These are phyloP conservation scores for Spisula solida DNA, from an alignment of 2,888 invertebrate genomes.

Conservation along the genomic window DNA sequence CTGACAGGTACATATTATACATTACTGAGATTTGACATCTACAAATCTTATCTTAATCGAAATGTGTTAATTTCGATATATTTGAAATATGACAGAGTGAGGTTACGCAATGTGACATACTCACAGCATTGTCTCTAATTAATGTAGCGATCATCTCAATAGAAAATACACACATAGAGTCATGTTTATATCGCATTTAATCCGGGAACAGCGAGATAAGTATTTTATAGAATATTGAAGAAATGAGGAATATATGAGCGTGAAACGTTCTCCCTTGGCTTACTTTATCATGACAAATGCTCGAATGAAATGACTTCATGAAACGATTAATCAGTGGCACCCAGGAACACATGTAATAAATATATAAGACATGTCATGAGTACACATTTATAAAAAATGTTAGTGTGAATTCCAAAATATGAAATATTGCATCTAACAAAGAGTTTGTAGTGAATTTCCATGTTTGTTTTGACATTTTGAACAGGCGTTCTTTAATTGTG, in stretches of 20 bases:
- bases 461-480: background rate
- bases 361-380: background rate
- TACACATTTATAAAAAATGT: constrained; percentile 22
- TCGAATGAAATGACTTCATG: background rate
- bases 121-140: background rate
- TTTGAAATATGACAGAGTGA: constrained; percentile 48
- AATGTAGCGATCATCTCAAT: constrained; percentile 11
- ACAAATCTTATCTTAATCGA: constrained; percentile 50
- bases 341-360: constrained; percentile 1
- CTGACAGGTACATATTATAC: constrained; percentile 51
- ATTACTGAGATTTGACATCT: constrained; percentile 45
- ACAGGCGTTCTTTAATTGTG: constrained; percentile 1
- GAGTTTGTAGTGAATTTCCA: background rate
- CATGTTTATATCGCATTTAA: background rate
- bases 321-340: constrained; percentile 16
- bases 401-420: background rate
- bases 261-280: constrained; percentile 10
- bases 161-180: background rate
- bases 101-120: constrained; percentile 21
- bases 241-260: background rate
- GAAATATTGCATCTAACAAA: constrained; percentile 7
- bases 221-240: background rate
- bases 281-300: constrained; percentile 8
- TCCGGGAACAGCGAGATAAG: background rate
- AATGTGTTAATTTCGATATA: constrained; percentile 61